Evolutionary conservation across 1,140 invertebrate genomes (phyloP).

Genomic region (Formica exsecta): DNA sequence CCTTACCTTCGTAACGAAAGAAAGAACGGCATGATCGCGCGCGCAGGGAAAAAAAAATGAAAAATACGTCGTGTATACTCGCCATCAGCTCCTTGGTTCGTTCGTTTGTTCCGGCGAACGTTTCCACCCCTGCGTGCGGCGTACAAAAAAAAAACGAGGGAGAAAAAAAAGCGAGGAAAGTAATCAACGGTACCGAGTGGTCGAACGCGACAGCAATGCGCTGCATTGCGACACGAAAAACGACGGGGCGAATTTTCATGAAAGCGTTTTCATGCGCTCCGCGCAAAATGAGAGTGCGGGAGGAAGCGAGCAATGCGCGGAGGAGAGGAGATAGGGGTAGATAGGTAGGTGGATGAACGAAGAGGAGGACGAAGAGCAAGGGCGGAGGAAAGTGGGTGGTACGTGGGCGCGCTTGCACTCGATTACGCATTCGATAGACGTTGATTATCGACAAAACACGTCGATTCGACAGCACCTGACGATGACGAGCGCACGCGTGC

Average conservation of each 20-base stretch:
- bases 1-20: slow-evolving; percentile 47
- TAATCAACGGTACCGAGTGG: slow-evolving; percentile 68
- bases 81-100: slow-evolving; percentile 44
- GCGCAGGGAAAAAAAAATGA: slow-evolving; percentile 37
- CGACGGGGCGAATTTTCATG: slow-evolving; percentile 75
- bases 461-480: slow-evolving; percentile 77
- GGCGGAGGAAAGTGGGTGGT: slow-evolving; percentile 55
- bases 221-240: slow-evolving; percentile 65
- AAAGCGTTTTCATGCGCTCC: slow-evolving; percentile 63
- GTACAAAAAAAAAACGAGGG: neutral
- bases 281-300: slow-evolving; percentile 69
- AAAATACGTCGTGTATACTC: slow-evolving; percentile 37
- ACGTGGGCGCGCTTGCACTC: slow-evolving; percentile 72
- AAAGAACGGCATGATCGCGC: slow-evolving; percentile 24
- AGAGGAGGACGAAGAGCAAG: slow-evolving; percentile 18
- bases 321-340: neutral
- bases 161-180: slow-evolving; percentile 61
- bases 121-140: neutral
- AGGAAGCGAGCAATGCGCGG: neutral
- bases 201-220: slow-evolving; percentile 66
- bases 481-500: slow-evolving; percentile 71
- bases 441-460: slow-evolving; percentile 79
- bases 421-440: slow-evolving; percentile 78
- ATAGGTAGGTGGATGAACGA: slow-evolving; percentile 9
- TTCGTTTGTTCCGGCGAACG: slow-evolving; percentile 20